Evolutionary conservation across 2,113 vertebrate genomes (phyloP).

Genomic region (Nematolebias whitei): DNA sequence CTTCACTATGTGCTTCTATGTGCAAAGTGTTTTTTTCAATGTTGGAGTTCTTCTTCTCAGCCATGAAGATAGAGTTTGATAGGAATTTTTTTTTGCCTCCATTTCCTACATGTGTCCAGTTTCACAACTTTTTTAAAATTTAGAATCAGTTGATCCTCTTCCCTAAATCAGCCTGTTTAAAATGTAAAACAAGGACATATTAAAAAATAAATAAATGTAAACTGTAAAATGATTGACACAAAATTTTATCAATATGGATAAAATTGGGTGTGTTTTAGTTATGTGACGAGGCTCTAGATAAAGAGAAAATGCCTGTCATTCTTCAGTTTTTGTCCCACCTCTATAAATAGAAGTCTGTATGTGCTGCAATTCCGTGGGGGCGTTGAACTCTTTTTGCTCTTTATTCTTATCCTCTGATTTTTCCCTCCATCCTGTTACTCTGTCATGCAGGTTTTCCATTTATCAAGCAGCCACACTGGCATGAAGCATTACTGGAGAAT

Average conservation of each 20-base stretch:
- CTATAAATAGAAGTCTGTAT: constrained; percentile 74
- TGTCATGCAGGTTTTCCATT: constrained; percentile 43
- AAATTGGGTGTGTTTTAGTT: constrained; percentile 48
- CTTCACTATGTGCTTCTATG: too few relatives aligned
- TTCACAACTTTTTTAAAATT: too few relatives aligned
- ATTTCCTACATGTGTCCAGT: too few relatives aligned
- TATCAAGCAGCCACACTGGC: constrained; percentile 42
- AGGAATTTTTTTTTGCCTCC: too few relatives aligned
- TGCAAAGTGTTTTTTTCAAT: too few relatives aligned
- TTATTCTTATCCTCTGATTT: constrained; percentile 28
- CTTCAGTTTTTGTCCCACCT: constrained; percentile 59
- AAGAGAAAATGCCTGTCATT: constrained; percentile 66
- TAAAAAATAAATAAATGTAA: neutral
- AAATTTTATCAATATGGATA: constrained; percentile 39
- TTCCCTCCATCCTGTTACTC: constrained; percentile 19
- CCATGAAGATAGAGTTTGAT: too few relatives aligned
- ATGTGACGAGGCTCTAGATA: constrained; percentile 48
- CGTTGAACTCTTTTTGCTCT: constrained; percentile 46
- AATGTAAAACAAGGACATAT: too few relatives aligned
- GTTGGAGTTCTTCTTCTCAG: too few relatives aligned
- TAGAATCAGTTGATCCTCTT: too few relatives aligned
- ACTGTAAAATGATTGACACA: neutral
- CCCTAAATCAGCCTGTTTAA: too few relatives aligned
- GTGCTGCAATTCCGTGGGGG: constrained; percentile 58
- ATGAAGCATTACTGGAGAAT: constrained; percentile 34